These are phyloP conservation scores for Halictus quadricinctus DNA, from an alignment of 2,888 invertebrate genomes.

Conservation along the genomic window DNA sequence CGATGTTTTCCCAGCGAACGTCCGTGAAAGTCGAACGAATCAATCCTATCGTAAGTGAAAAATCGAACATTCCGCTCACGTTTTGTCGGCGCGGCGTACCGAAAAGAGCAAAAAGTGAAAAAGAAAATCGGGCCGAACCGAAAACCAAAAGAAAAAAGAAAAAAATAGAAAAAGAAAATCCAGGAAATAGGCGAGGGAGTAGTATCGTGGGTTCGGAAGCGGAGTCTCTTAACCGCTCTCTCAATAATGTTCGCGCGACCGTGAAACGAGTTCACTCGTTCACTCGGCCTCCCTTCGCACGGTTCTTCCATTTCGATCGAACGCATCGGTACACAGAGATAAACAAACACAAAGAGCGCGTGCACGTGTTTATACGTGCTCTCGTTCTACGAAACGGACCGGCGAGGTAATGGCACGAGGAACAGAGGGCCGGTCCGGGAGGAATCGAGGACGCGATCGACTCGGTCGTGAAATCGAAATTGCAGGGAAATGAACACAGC, in stretches of 20 bases:
- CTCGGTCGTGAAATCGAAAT: conserved; percentile 72
- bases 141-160: neutral
- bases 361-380: conserved; percentile 19
- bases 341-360: conserved; percentile 40
- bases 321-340: conserved; percentile 26
- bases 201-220: conserved; percentile 22
- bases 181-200: neutral
- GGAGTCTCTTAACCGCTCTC: conserved; percentile 63
- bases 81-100: conserved; percentile 7
- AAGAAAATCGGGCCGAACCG: neutral
- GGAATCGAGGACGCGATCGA: conserved; percentile 59
- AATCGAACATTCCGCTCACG: conserved; percentile 45
- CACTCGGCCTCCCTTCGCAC: conserved; percentile 35
- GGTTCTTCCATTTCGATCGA: neutral
- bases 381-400: conserved; percentile 42
- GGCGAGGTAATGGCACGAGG: conserved; percentile 35
- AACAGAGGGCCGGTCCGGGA: neutral
- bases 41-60: conserved; percentile 47
- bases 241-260: conserved; percentile 75
- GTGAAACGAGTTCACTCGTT: conserved; percentile 75
- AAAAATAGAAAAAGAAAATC: conserved; percentile 14
- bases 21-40: conserved; percentile 33
- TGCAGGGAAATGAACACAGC: conserved; percentile 69
- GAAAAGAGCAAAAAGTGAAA: neutral
- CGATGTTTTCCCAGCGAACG: conserved; percentile 21